Evolutionary conservation across 2,113 vertebrate species (phyloP).

Genomic region (Tamias sibiricus): DNA sequence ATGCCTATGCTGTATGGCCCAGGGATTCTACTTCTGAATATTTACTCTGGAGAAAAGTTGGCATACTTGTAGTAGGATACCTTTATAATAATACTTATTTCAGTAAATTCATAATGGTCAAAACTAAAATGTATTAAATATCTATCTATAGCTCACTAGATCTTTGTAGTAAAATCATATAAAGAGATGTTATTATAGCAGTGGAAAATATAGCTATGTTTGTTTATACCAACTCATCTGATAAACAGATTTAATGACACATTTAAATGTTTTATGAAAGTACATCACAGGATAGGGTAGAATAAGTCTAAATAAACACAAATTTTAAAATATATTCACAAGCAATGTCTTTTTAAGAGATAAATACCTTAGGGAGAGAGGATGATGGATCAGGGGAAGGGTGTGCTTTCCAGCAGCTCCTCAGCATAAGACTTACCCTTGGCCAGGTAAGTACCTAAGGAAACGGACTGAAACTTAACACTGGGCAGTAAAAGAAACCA

Average conservation of each 20-base stretch:
- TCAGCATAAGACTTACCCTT: no score
- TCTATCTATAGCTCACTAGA: not conserved
- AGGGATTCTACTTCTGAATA: not conserved
- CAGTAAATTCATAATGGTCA: slow-evolving; percentile 20
- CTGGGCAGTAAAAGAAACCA: no score
- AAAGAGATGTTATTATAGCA: not conserved
- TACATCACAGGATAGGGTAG: not conserved
- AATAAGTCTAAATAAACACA: not conserved
- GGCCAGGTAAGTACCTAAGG: no score
- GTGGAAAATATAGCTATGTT: not conserved
- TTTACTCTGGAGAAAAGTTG: not conserved
- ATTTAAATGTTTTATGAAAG: not conserved
- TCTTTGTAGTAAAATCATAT: not conserved
- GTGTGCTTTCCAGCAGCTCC: no score
- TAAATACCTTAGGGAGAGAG: no score
- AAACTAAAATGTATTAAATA: not conserved
- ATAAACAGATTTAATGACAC: not conserved
- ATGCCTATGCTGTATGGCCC: not conserved
- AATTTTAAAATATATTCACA: not conserved
- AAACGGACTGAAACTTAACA: no score
- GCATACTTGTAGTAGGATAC: not conserved
- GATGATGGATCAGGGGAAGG: no score
- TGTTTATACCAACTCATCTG: not conserved
- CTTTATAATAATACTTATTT: not conserved
- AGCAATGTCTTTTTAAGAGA: not conserved